Evolutionary conservation across 2,888 invertebrate genomes (phyloP).

Genomic region (Salticus scenicus): DNA sequence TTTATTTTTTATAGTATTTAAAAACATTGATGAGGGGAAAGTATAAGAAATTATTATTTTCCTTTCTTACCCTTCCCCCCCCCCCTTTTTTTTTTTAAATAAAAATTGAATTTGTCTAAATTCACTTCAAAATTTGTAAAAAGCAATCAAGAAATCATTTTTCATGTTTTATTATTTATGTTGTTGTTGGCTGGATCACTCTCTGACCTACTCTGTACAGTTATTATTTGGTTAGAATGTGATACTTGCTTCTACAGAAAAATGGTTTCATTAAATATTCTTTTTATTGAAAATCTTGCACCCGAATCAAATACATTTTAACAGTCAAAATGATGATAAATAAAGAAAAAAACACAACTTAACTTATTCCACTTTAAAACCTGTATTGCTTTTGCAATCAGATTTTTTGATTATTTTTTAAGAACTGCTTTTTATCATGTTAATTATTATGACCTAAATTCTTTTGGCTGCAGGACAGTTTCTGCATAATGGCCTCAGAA

Average conservation of each 20-base stretch:
- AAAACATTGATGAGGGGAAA: background rate
- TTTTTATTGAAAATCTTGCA: background rate
- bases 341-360: background rate
- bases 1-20: constrained; percentile 3
- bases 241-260: background rate
- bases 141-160: background rate
- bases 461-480: constrained; percentile 12
- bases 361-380: background rate
- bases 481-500: background rate
- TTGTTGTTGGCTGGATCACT: constrained; percentile 16
- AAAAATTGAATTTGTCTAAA: background rate
- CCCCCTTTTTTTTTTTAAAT: background rate
- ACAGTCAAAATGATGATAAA: background rate
- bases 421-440: background rate
- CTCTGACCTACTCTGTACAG: background rate
- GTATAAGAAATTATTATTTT: background rate
- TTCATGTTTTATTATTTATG: background rate
- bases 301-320: background rate
- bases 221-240: constrained; percentile 6
- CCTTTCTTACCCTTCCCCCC: background rate
- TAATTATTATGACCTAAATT: background rate
- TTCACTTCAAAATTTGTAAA: background rate
- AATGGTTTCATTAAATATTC: background rate
- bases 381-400: background rate
- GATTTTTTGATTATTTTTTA: background rate